Evolutionary conservation across 1,140 invertebrate genomes (phyloP).

Genomic region (Hylaeus anthracinus): DNA sequence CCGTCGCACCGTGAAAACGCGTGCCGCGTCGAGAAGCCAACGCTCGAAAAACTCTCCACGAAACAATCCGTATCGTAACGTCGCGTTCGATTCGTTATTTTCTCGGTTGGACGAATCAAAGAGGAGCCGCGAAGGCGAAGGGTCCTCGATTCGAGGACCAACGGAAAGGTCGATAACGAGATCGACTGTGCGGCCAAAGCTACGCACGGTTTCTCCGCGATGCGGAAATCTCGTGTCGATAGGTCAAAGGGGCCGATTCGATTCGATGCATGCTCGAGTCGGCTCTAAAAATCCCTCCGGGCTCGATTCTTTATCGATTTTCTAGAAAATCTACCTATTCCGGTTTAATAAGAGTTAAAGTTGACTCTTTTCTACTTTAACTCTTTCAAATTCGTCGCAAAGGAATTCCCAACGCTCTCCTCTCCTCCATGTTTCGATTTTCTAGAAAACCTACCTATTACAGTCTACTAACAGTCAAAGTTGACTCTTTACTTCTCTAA

Average conservation of each 20-base stretch:
- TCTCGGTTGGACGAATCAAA: neutral
- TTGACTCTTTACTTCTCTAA: too few relatives aligned
- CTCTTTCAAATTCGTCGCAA: too few relatives aligned
- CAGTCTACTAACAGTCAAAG: too few relatives aligned
- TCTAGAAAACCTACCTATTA: too few relatives aligned
- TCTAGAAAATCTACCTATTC: too few relatives aligned
- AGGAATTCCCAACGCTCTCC: too few relatives aligned
- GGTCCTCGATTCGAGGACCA: neutral
- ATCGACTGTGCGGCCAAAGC: neutral
- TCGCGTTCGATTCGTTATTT: constrained; percentile 19
- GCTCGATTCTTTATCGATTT: too few relatives aligned
- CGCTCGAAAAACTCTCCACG: neutral
- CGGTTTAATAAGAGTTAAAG: too few relatives aligned
- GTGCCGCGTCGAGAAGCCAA: neutral
- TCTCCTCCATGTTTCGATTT: too few relatives aligned
- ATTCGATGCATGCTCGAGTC: neutral
- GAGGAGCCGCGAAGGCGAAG: neutral
- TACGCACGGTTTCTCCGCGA: neutral
- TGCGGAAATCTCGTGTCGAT: neutral
- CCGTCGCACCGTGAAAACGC: neutral
- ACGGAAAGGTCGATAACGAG: neutral
- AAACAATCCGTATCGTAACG: neutral
- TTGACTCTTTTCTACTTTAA: too few relatives aligned
- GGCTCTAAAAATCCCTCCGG: too few relatives aligned
- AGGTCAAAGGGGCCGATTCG: neutral